phyloP scores from a whole-genome alignment of 2,888 invertebrate genomes.

The Campoplex capitator region DNA sequence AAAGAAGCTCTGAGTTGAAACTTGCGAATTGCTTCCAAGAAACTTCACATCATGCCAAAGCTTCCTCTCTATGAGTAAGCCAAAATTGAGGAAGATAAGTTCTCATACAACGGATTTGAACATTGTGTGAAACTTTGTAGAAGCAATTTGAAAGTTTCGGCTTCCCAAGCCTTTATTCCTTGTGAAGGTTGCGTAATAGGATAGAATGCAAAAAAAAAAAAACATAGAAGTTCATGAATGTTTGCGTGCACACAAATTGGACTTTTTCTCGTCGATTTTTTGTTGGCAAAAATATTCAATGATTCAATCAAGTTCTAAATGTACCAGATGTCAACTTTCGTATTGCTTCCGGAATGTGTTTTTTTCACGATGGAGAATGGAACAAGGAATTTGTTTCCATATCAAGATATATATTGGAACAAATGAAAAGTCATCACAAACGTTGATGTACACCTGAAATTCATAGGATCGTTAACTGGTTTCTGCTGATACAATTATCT shows the following conservation, averaged over 20 bases:
- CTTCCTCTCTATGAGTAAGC: slow-evolving; percentile 26
- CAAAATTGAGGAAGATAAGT: slow-evolving; percentile 25
- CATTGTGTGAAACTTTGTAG: slow-evolving; percentile 13
- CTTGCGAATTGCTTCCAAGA: slow-evolving; percentile 11
- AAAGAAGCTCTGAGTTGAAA: slow-evolving; percentile 16
- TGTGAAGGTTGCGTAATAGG: slow-evolving; percentile 11
- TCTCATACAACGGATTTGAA: slow-evolving; percentile 22
- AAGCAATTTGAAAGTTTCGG: slow-evolving; percentile 20
- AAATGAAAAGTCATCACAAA: neutral
- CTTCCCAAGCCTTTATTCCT: slow-evolving; percentile 8
- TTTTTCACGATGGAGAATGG: neutral
- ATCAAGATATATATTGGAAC: neutral
- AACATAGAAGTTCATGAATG: slow-evolving; percentile 13
- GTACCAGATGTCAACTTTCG: neutral
- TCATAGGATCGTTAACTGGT: neutral
- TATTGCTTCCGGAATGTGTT: neutral
- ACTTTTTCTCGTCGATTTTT: neutral
- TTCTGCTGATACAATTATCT: neutral
- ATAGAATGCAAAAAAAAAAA: neutral
- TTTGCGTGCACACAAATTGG: slow-evolving; percentile 15
- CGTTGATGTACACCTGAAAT: neutral
- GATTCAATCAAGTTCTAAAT: neutral
- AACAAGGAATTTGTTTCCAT: neutral
- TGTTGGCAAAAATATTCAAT: neutral
- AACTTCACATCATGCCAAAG: slow-evolving; percentile 25